phyloP scores from a whole-genome alignment of 2,113 vertebrate genomes.

The Dasyornis broadbenti region DNA sequence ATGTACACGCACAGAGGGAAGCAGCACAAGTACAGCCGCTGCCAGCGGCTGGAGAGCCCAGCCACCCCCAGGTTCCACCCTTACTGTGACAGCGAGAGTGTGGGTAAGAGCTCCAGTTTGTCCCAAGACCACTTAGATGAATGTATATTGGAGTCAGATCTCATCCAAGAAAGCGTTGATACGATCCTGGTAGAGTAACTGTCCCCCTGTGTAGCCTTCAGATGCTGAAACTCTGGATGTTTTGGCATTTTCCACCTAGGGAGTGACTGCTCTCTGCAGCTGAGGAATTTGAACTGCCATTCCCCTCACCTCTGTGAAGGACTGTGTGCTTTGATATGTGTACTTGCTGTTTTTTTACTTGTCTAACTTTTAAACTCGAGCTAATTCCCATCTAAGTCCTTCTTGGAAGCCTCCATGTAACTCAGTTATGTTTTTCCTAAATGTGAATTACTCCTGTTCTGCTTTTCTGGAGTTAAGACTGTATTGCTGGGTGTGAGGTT shows the following conservation, averaged over 20 bases:
- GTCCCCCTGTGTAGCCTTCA: background rate
- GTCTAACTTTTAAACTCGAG: background rate
- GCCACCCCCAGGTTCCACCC: conserved; percentile 77
- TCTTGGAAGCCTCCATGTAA: background rate
- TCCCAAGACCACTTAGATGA: conserved; percentile 85
- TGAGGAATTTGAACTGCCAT: background rate
- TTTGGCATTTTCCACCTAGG: background rate
- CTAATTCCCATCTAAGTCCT: background rate
- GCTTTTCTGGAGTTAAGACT: background rate
- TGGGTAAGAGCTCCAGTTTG: conserved; percentile 68
- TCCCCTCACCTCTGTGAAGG: background rate
- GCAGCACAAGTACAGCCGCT: conserved; percentile 79
- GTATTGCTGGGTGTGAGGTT: background rate
- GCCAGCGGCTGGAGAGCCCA: conserved; percentile 79
- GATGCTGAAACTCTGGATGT: background rate
- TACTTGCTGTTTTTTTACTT: conserved; percentile 13
- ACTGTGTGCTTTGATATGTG: background rate
- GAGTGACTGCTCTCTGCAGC: background rate
- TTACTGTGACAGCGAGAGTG: conserved; percentile 70
- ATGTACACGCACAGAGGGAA: conserved; percentile 91
- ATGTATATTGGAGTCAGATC: conserved; percentile 84
- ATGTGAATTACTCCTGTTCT: background rate
- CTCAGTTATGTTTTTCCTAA: background rate
- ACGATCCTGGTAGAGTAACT: conserved; percentile 81
- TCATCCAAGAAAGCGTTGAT: conserved; percentile 86